These are phyloP conservation scores for Holacanthella duospinosa DNA, from an alignment of 2,888 invertebrate genomes.

Conservation along the genomic window DNA sequence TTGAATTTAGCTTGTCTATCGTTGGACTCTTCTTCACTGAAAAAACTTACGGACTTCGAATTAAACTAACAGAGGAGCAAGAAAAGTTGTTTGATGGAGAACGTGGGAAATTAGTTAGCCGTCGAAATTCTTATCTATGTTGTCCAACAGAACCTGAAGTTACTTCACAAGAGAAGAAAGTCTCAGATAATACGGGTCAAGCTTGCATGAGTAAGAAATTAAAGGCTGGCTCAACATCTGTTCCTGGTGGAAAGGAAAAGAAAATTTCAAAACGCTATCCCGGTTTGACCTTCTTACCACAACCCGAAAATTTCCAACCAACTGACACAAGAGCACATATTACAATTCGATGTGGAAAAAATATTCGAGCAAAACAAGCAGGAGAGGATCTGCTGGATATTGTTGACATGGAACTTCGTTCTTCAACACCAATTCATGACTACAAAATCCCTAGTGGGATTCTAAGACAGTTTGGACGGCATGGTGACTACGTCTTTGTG, in stretches of 20 bases:
- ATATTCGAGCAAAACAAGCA: conserved; percentile 20
- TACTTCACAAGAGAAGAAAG: background rate
- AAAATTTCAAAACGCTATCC: conserved; percentile 13
- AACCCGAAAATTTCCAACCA: conserved; percentile 22
- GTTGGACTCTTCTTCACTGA: conserved; percentile 27
- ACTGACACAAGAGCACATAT: conserved; percentile 22
- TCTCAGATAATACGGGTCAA: background rate
- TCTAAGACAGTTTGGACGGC: background rate
- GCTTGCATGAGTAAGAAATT: background rate
- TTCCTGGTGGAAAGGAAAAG: background rate
- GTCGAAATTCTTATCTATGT: background rate
- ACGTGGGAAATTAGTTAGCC: background rate
- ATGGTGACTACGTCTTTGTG: conserved; percentile 1
- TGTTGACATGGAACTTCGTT: conserved; percentile 16
- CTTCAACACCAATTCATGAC: background rate
- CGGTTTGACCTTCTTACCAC: conserved; percentile 21
- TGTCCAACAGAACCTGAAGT: background rate
- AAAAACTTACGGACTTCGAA: conserved; percentile 22
- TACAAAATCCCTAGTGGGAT: background rate
- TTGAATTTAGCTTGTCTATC: conserved; percentile 17
- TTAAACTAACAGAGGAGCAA: conserved; percentile 22
- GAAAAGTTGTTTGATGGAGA: conserved; percentile 18
- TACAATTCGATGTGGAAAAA: conserved; percentile 24
- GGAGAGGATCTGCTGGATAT: conserved; percentile 28
- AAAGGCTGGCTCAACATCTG: background rate